Evolutionary conservation across 2,797 vertebrate genomes (phyloP).

Genomic region (Perodicticus potto): DNA sequence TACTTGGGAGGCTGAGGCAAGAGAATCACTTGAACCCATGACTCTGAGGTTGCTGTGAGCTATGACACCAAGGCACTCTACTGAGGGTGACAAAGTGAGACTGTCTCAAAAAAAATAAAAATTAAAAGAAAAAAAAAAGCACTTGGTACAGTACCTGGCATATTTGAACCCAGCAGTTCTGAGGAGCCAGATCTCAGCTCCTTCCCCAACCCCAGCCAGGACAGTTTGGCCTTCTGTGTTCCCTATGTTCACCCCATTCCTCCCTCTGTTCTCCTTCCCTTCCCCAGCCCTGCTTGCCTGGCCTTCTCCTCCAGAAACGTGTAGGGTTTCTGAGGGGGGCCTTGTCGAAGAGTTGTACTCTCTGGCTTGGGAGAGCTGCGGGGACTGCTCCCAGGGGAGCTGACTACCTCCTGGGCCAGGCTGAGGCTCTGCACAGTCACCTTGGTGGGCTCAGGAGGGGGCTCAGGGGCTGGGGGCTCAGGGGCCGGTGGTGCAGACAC

Average conservation of each 20-base stretch:
- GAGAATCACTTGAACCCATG: no score
- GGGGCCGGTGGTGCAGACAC: slow-evolving; percentile 85
- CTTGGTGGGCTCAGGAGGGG: slow-evolving; percentile 88
- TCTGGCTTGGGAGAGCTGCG: slow-evolving; percentile 85
- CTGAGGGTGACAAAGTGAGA: no score
- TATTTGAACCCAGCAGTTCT: background rate
- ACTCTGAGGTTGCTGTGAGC: no score
- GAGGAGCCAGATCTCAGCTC: background rate
- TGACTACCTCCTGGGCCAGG: slow-evolving; percentile 85
- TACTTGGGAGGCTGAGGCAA: no score
- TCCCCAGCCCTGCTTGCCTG: slow-evolving; percentile 89
- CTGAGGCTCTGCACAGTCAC: slow-evolving; percentile 89
- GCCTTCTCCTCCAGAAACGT: slow-evolving; percentile 99
- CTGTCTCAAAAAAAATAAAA: no score
- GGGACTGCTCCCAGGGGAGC: slow-evolving; percentile 60
- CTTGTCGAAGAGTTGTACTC: slow-evolving; percentile 93
- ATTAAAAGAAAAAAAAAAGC: no score
- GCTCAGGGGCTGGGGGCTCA: slow-evolving; percentile 85
- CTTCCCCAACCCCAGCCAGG: background rate
- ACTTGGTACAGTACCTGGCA: background rate
- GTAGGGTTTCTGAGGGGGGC: slow-evolving; percentile 97
- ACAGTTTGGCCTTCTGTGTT: background rate
- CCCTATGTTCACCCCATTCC: background rate
- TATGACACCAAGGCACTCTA: no score
- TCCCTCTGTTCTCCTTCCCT: background rate